Percentiles rank a stretch among this genome's conserved stretches.
Evolutionary conservation across 2,888 invertebrate species (phyloP).

Genomic region (Megalurothrips usitatus): DNA sequence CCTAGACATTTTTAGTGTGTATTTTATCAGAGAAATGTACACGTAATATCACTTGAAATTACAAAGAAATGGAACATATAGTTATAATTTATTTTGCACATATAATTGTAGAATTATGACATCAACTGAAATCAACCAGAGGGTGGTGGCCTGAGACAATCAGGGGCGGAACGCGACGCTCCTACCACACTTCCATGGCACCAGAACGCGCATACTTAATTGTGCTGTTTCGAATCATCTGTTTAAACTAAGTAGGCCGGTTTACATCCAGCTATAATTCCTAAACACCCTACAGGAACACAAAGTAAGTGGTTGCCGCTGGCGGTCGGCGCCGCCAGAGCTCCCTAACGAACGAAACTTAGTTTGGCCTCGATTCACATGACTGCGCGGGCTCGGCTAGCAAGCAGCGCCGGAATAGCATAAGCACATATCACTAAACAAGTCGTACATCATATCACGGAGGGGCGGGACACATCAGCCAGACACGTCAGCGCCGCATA

Average conservation of each 20-base stretch:
- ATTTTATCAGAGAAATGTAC: conserved; percentile 2
- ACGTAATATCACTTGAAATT: conserved; percentile 17
- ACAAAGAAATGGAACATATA: background rate
- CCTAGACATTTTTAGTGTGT: background rate
- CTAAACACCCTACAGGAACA: conserved; percentile 7
- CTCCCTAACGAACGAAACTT: background rate
- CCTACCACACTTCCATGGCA: background rate
- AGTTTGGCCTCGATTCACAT: conserved; percentile 26
- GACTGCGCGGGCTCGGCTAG: background rate
- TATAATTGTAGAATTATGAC: background rate
- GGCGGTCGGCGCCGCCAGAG: background rate
- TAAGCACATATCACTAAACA: background rate
- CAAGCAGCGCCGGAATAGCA: background rate
- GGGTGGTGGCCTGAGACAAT: no score
- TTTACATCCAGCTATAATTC: background rate
- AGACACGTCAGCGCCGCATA: conserved; percentile 66
- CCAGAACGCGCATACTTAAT: background rate
- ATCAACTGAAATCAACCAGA: no score
- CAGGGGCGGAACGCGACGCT: background rate
- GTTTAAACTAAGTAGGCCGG: background rate
- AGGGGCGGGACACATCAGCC: background rate
- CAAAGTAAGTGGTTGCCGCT: background rate
- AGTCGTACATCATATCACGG: background rate
- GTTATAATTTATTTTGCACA: background rate
- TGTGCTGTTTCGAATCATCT: background rate